Evolutionary conservation across 92 coral and sea anemone species (phyloP).

Genomic region (Paragorgia papillata): DNA sequence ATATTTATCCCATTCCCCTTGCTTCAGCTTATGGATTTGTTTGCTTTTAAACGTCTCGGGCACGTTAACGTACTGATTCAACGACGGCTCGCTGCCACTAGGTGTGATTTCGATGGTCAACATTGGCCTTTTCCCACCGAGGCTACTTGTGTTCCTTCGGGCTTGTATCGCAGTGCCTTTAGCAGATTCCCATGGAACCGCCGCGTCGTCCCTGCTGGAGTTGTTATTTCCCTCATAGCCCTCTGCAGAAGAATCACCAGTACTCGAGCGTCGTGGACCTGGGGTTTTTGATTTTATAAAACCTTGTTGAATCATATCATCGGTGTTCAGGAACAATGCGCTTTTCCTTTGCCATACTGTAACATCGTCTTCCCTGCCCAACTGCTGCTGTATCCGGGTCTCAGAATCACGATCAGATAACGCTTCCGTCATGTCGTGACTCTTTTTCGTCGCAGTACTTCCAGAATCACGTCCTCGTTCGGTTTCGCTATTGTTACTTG

Average conservation of each 20-base stretch:
- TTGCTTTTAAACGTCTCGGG: conserved; percentile 1
- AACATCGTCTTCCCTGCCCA: conserved; percentile 7
- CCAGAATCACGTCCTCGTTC: conserved; percentile 8
- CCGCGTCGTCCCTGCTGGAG: not conserved
- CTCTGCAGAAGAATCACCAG: conserved; percentile 7
- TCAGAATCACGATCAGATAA: not conserved
- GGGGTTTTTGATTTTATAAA: conserved; percentile 31
- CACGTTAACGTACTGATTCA: conserved; percentile 37
- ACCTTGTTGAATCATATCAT: conserved; percentile 40
- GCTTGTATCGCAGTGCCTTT: conserved; percentile 26
- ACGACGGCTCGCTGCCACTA: conserved; percentile 40
- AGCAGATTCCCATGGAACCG: not conserved
- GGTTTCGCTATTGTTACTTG: not conserved
- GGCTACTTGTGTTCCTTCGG: conserved; percentile 24
- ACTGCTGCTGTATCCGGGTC: not conserved
- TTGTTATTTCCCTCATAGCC: conserved; percentile 11
- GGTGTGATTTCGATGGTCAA: conserved; percentile 40
- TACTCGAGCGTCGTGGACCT: conserved; percentile 25
- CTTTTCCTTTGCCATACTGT: conserved; percentile 33
- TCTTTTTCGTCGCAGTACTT: not conserved
- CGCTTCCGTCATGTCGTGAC: not conserved
- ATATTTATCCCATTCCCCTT: conserved; percentile 37
- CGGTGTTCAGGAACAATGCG: conserved; percentile 25
- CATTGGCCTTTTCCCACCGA: conserved; percentile 17
- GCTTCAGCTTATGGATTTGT: conserved; percentile 20